phyloP scores from a whole-genome alignment of 2,113 vertebrate species.

The Brienomyrus longianalis region DNA sequence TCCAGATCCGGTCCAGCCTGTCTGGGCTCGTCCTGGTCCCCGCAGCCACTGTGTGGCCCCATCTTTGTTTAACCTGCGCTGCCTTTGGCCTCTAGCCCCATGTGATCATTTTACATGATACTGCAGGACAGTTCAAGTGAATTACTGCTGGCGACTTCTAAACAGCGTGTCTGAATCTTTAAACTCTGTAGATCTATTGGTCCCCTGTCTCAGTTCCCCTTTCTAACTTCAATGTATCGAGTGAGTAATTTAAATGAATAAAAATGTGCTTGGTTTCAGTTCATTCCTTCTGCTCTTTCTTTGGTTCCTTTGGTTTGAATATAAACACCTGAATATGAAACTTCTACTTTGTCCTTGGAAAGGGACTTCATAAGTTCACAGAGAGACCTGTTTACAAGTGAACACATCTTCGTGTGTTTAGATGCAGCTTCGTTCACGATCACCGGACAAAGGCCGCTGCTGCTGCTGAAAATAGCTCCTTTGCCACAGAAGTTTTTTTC shows the following conservation, averaged over 20 bases:
- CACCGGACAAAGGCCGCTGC: not conserved
- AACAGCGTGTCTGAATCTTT: not conserved
- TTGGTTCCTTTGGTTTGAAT: not conserved
- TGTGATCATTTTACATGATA: not conserved
- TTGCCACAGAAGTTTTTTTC: not conserved
- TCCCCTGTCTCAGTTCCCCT: not conserved
- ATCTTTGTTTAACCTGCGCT: slow-evolving; percentile 7
- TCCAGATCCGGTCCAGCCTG: slow-evolving; percentile 4
- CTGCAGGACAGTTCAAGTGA: not conserved
- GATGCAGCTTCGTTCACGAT: not conserved
- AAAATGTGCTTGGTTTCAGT: not conserved
- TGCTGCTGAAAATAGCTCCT: not conserved
- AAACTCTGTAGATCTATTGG: not conserved
- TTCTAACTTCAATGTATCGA: not conserved
- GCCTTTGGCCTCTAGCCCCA: not conserved
- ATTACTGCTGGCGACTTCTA: not conserved
- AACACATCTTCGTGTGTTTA: not conserved
- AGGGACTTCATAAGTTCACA: not conserved
- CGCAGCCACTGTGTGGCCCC: not conserved
- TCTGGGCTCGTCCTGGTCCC: not conserved
- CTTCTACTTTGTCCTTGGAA: not conserved
- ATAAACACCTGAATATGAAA: not conserved
- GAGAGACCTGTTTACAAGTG: not conserved
- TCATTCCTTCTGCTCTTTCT: not conserved
- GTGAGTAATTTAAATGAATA: not conserved